Base-by-base conservation (phyloP, 2,797 vertebrate species). In the Schizopygopsis pylzovi region DNA sequence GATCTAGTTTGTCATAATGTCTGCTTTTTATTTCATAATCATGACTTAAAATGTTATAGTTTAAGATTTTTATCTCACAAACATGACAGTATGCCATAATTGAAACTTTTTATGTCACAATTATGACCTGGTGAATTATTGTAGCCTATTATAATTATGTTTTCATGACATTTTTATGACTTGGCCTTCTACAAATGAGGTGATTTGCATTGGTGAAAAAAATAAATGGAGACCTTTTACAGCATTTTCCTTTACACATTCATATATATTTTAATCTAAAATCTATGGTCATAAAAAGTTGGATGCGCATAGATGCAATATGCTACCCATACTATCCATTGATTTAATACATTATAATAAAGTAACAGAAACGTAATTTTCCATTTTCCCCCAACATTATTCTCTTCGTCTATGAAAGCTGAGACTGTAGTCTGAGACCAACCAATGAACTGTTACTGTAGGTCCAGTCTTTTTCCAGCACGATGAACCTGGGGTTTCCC, bases 401-500 rank as follows among this genome's bases (percentile, higher is more conserved):
- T n/a, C 5, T 9, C 39, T 72, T 56, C 0, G 9, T 22, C 18
- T n/a, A 2, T 43, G n/a, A 33, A 18, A 25, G 13, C 2, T 37
- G 6, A 59, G 33, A 56, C 9, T 22, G 37, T 41, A 20, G 15
- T 56, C 37, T 28, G 7, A 37, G 47, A 39, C 13, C 33, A 81
- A 37, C 81, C 45, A 56, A 28, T 85, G 52, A n/a, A 49, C n/a
- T 52, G 33, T 67, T 77, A 77, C 22, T 5, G 22, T 16, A n/a
- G 15, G 63, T 39, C 22, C 73, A 70, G 67, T 85, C 22, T 72
- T 78, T 68, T 22, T 77, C 2, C 68, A 84, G 70, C 63, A 45
- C 0, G 18, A 5, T 56, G 47, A 43, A 54, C n/a, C 75, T 78
- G 75, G 7, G 39, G 20, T 63, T 61, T 56, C 63, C 71, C 45